Percentiles rank a stretch among this genome's conserved stretches.
These are phyloP conservation scores for Tipula confusa DNA, from an alignment of 2,888 invertebrate genomes.

Conservation along the genomic window DNA sequence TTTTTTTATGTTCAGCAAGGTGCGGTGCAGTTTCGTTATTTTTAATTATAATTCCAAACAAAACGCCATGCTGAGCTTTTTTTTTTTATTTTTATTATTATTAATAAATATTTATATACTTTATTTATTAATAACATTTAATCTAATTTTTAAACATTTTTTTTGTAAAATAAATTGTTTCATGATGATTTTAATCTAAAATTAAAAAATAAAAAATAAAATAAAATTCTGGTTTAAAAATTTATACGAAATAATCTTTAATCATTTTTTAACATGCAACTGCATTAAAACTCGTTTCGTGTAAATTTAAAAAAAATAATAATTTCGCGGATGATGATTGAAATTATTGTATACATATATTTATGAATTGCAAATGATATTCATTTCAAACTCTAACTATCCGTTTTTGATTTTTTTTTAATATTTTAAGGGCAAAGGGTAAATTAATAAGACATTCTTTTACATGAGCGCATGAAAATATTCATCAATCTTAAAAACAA, in stretches of 20 bases:
- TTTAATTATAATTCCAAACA: neutral
- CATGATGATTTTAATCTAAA: constrained; percentile 13
- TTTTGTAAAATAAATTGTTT: neutral
- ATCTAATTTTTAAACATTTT: neutral
- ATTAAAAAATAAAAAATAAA: neutral
- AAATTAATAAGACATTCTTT: constrained; percentile 6
- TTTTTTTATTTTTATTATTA: neutral
- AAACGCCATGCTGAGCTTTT: neutral
- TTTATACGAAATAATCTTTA: neutral
- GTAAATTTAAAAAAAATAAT: neutral
- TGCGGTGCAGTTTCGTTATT: neutral
- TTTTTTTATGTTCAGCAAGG: neutral
- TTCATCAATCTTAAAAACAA: neutral
- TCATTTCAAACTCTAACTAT: neutral
- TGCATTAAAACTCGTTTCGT: neutral
- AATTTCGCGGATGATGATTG: neutral
- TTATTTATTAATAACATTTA: constrained; percentile 13
- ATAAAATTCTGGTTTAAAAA: neutral
- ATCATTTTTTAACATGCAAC: neutral
- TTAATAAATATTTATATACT: neutral
- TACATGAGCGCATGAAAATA: neutral
- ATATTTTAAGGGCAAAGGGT: neutral
- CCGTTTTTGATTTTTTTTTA: neutral
- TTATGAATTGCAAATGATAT: constrained; percentile 12
- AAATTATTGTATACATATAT: neutral